Conservation (phyloP, 2,888 invertebrate genomes). For the Leucania comma region DNA sequence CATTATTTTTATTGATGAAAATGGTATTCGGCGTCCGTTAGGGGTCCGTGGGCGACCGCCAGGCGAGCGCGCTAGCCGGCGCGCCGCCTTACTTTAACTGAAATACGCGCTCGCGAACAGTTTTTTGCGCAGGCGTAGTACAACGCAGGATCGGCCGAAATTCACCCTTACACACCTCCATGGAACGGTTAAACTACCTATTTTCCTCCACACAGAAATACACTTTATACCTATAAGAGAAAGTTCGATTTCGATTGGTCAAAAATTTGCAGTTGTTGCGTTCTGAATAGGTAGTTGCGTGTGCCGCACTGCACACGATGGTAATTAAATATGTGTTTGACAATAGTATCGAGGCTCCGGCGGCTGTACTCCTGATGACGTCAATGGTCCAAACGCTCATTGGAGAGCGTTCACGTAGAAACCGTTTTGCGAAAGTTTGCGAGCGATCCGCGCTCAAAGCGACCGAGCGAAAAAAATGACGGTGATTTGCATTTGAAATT, state of each 20-base stretch:
- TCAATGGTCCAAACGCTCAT: conserved; percentile 80
- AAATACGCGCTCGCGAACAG: conserved; percentile 77
- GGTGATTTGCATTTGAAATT: conserved; percentile 65
- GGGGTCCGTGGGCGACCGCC: conserved; percentile 84
- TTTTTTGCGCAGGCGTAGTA: conserved; percentile 85
- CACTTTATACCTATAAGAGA: conserved; percentile 44
- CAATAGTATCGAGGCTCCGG: conserved; percentile 83
- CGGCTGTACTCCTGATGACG: conserved; percentile 87
- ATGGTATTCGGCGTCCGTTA: conserved; percentile 79
- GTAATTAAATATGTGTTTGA: conserved; percentile 90
- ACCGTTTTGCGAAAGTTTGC: conserved; percentile 70
- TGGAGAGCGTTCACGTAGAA: conserved; percentile 75
- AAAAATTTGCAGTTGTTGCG: conserved; percentile 28
- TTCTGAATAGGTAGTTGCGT: conserved; percentile 73
- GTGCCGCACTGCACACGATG: conserved; percentile 91
- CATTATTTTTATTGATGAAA: conserved; percentile 85
- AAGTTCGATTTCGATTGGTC: conserved; percentile 39
- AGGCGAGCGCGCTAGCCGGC: conserved; percentile 91
- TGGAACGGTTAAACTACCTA: conserved; percentile 68
- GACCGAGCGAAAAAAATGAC: conserved; percentile 51
- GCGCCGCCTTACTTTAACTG: conserved; percentile 88
- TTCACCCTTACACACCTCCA: conserved; percentile 73
- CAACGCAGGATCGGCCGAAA: conserved; percentile 87
- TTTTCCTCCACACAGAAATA: conserved; percentile 38
- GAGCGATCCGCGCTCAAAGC: conserved; percentile 59